Base-by-base conservation (phyloP, 2,113 vertebrate species). In the Heteronetta atricapilla region DNA sequence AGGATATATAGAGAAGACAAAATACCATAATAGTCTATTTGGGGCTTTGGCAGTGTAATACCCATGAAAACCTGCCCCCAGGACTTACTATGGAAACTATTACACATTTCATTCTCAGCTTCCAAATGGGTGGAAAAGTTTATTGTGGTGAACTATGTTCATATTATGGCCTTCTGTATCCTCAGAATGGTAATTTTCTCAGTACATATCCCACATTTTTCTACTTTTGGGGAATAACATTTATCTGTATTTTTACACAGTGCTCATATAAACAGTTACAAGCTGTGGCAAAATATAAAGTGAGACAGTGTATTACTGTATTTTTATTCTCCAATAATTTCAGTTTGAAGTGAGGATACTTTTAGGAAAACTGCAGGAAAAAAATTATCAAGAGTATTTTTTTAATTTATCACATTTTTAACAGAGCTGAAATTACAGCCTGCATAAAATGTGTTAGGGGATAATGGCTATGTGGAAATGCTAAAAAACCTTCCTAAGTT, bases 71-170 rank as follows among this genome's bases (percentile, higher is more conserved):
- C 29, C 66, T 79, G 89, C 90, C 87, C 90, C 88, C 63, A 86
- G 89, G 95, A 92, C 75, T 86, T 95, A 86, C 81, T 92, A 8
- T 13, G 83, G 89, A 90, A 94, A 85, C 82, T 90, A 96, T 89
- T 96, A 97, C 81, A 73, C 73, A 96, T 88, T 95, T 96, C 67
- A 88, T 93, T 96, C 73, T 70, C 70, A 73, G 94, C 38, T 93
- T 81, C 73, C 26, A 74, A 79, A 83, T 28, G 19, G 91, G 60
- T 82, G 53, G 8, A 60, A 75, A 91, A 81, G 79, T 94, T 96
- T 91, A 93, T 86, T 60, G 86, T 93, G 90, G 82, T 94, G 88
- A 95, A 94, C 73, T 91, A 79, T 46, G 88, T 95, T 94, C 85
- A 86, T 88, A 89, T 95, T 96, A 82, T 66, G 73, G 81, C 70